Base-by-base conservation (phyloP, 2,888 invertebrate genomes). In the Romanomermis culicivorax region DNA sequence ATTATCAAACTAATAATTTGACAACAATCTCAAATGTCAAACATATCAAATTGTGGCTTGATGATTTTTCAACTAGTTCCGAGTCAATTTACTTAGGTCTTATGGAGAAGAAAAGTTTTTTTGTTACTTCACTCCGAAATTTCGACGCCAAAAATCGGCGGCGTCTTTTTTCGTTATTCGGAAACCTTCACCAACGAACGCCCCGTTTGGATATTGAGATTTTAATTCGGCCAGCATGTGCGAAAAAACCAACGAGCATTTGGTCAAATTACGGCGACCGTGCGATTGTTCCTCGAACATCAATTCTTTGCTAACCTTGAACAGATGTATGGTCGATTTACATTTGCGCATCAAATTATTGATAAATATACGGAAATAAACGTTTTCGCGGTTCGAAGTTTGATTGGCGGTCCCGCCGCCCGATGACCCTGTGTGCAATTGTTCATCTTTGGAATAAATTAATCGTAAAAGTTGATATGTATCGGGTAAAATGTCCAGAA, bases 221-320 rank as follows among this genome's bases (percentile, higher is more conserved):
- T 95, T 95, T 60, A 99, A 75, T 75, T 99, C 97, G 69, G 91
- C 89, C 63, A 97, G 77, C 93, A 99, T 97, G 77, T 97, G 97
- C 70, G 91, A 93, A 74, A 97, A 97, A 62, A 95, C 93, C 67
- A 97, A 78, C 73, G 93, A 93, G 48, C 95, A 79, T 76, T 95
- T 97, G 52, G 91, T 97, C 66, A 99, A 75, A 73, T 91, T 91
- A 63, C 95, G 77, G 60, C 97, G 77, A 68, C 88, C 91, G 66
- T 86, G 85, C 0, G 85, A 85, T 63, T 83, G 82, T 72, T 95
- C 95, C 65, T 95, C 93, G 71, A 89, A 95, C 87, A 99, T 72
- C 2, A 53, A 29, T 24, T 54, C 58, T 2, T 93, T 91, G 67
- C 91, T 91, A 70, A 95, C 93, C 67, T 95, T 95, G 71, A 99